Base-by-base conservation (phyloP, 2,888 invertebrate genomes). In the Pseudanteris insignis region DNA sequence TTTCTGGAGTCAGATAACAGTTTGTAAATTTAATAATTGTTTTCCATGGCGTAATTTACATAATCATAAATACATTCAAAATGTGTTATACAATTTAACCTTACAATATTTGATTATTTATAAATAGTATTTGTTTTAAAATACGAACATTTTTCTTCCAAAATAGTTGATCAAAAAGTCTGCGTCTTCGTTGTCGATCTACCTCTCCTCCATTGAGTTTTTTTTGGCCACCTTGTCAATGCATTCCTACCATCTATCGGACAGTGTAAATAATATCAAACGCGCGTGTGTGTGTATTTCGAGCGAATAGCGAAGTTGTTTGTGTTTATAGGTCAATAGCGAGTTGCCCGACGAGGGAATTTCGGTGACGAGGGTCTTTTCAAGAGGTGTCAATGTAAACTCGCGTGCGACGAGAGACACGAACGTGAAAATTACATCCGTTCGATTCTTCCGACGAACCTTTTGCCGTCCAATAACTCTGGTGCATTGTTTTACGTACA, bases 241-340 rank as follows among this genome's bases (percentile, higher is more conserved):
- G 10, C 63, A 40, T 43, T 44, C 50, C 50, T 40, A 55, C 61
- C 46, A 32, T 7, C 8, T 24, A 53, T 53, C 26, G 32, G 37
- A 53, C 44, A 60, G 32, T 47, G 53, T 60, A 53, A 53, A 60
- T 60, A 53, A 47, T 53, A 33, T 25, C 25, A n/a, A n/a, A n/a
- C n/a, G n/a, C n/a, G 36, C 36, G 29, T 13, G 46, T 38, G 46
- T 54, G 29, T 46, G 41, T 43, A 37, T 40, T 43, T 48, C 48
- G 57, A 46, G 48, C 43, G 37, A 47, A 43, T 47, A 41, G 54
- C 47, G 34, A 21, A 24, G 48, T 36, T 57, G 48, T 57, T 57
- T 57, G 47, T 57, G 55, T 57, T 57, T 57, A 57, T 57, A 48
- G 55, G 58, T 58, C 58, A 58, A 58, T 58, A 58, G 50, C 50